Base-by-base conservation (phyloP, 2,113 vertebrate species). In the Oriolus oriolus region DNA sequence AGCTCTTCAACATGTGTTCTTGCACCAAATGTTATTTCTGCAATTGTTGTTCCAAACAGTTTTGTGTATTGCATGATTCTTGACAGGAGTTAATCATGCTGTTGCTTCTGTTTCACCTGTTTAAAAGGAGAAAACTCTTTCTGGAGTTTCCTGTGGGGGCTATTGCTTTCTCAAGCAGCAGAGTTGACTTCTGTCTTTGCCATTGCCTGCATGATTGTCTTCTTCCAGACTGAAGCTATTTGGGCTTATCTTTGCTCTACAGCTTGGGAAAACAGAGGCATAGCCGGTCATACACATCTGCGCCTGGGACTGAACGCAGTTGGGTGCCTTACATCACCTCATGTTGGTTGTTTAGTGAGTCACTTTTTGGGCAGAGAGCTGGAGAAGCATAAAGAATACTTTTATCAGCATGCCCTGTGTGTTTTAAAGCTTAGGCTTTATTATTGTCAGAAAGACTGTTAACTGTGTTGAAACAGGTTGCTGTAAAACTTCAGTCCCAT, bases 321-420 rank as follows among this genome's bases (percentile, higher is more conserved):
- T 86, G 96, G 73, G 53, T 95, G 86, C 69, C 88, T 95, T 93
- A 75, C 61, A 89, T 94, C 86, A 94, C 79, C 90, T 87, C 64
- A 33, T 75, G 45, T 89, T 94, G 85, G 81, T 90, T 89, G 71
- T 93, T 97, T 57, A 95, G 57, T 96, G 95, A 94, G 88, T 96
- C 93, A 89, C 53, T 92, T 92, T 89, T 93, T 88, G 86, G 86
- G 93, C 91, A 93, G 86, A 95, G 93, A 92, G 65, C 52, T 92
- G 45, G 89, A 86, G 83, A 66, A 81, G 69, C 81, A 81, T 81
- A 81, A 92, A 90, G 74, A 89, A 84, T 74, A 94, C 60, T 86
- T 96, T 68, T 92, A 93, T 95, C 95, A 75, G 69, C 77, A 30
- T 89, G 94, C 54, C 24, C 31, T 86, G 52, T 86, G 75, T 94